Conservation (phyloP, 2,888 invertebrate species). For the Netelia fuscicornis region DNA sequence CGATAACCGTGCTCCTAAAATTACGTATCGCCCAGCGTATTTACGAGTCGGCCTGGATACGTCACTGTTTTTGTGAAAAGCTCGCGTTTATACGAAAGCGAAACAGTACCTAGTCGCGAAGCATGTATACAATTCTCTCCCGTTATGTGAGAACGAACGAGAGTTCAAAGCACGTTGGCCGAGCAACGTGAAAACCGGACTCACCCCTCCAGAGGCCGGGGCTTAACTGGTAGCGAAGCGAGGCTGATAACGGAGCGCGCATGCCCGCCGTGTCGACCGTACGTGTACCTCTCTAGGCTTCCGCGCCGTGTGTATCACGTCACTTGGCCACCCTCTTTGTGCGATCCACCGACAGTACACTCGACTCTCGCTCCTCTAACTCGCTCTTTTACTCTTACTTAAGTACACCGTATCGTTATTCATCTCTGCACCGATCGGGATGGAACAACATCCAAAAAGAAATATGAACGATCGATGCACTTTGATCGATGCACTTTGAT, state of each 20-base stretch:
- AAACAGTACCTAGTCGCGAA: no score
- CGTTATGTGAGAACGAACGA: conserved; percentile 36
- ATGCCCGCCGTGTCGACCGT: conserved; percentile 60
- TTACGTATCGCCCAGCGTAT: not conserved
- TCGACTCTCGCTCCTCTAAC: conserved; percentile 15
- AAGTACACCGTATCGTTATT: not conserved
- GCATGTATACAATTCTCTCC: not conserved
- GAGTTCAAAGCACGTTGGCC: conserved; percentile 60
- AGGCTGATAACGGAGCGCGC: conserved; percentile 72
- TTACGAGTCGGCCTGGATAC: no score
- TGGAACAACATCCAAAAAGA: not conserved
- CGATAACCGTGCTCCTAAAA: no score
- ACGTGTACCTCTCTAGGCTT: not conserved
- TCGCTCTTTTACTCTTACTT: not conserved
- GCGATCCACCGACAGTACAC: conserved; percentile 12
- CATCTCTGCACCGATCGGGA: not conserved
- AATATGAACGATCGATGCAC: not conserved
- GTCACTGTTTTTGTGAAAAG: no score
- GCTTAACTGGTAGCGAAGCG: conserved; percentile 80
- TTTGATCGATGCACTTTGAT: not conserved
- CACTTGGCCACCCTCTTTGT: conserved; percentile 47
- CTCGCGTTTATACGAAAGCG: no score
- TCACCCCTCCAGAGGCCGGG: conserved; percentile 80
- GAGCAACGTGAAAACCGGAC: conserved; percentile 74
- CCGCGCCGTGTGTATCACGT: conserved; percentile 31